Evolutionary conservation across 1,140 invertebrate species (phyloP), one percentile per base, ranked within the genome.

Genomic region (Teleopsis dalmanni): DNA sequence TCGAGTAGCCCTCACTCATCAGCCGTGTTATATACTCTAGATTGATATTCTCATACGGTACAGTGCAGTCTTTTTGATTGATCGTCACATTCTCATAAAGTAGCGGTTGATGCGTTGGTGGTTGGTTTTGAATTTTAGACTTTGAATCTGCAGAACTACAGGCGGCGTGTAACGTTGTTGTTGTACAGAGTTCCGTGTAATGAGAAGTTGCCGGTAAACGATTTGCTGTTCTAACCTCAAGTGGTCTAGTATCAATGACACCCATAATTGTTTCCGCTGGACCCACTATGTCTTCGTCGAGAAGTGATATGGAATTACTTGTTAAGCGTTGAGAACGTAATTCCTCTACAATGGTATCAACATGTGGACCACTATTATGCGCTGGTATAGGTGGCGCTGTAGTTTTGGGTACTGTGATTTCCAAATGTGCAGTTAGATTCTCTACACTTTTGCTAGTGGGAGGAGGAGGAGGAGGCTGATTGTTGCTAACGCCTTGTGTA

Each of bases 21-120:
- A 96, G 73, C 48, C 83, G 81, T 3, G 88, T 83, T 37, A 96
- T 91, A 60, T 93, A 87, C 60, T 91, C 88, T 71, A 95, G 84
- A 66, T 92, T 93, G 26, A 95, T 80, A 66, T 94, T 94, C 70
- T 92, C 91, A 62, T 91, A 92, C 55, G 78, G 73, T 50, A 78
- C 75, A 48, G 70, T 73, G 41, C 66, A 68, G 56, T 68, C 62
- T 63, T 70, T 70, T 62, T 64, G 63, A 59, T 68, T 70, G 62
- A 70, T 66, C 55, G 67, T 63, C 41, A 70, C 60, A 47, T 71
- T 71, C 50, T 68, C 68, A 46, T 71, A 71, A 27, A 71, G 60
- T 48, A 70, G 37, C 42, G 62, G 58, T 29, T 68, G 59, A 29
- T 65, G 53, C 23, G 52, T 9, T 33, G 47, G 13, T 33, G 44